Evolutionary conservation across 2,113 vertebrate species (phyloP), one percentile per base, ranked within the genome.

Genomic region (Andinoacara biseriatus): DNA sequence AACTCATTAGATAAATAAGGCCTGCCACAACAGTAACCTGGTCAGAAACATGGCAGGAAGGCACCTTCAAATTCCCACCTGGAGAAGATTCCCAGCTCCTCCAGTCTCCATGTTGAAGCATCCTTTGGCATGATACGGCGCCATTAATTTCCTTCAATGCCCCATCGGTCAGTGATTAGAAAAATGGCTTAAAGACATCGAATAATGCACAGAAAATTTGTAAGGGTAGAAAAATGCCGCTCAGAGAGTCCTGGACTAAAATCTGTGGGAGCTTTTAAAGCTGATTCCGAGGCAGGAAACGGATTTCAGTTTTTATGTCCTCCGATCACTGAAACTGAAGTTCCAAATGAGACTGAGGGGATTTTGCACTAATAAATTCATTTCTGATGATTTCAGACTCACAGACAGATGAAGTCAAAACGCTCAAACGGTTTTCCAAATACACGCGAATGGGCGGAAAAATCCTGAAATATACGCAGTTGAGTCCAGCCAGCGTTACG

Each of bases 361-460:
- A 13, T n/a, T 35, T 49, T 24, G 29, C 5, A 61, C 33, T 1
- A 5, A 20, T n/a, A 35, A 10, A 26, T 67, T 10, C 24, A 18
- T 2, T 10, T 2, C 0, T 43, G 35, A 43, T 43, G 40, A 11
- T 13, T 29, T 46, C 65, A 29, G 4, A 17, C 11, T 69, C 18
- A 49, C 40, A 20, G 43, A 46, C 4, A 15, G 24, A 11, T 17
- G 0, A 69, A 15, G 18, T 11, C 22, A 49, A 29, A 26, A 46
- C 20, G 24, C 40, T 4, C 22, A 65, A 46, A 20, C 38, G 10
- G 26, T 24, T 69, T 67, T 26, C 22, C 24, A 29, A 69, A 29
- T 11, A 5, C 15, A 18, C 22, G 24, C 10, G 9, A 49, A 11
- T 24, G 0, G 3, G 10, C 0, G 15, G 18, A 0, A 35, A 35